A percentile compares a stretch with the other conserved stretches of the same genome.
Evolutionary conservation across 2,797 vertebrate genomes (phyloP).

Genomic region (Epinephelus awoara): DNA sequence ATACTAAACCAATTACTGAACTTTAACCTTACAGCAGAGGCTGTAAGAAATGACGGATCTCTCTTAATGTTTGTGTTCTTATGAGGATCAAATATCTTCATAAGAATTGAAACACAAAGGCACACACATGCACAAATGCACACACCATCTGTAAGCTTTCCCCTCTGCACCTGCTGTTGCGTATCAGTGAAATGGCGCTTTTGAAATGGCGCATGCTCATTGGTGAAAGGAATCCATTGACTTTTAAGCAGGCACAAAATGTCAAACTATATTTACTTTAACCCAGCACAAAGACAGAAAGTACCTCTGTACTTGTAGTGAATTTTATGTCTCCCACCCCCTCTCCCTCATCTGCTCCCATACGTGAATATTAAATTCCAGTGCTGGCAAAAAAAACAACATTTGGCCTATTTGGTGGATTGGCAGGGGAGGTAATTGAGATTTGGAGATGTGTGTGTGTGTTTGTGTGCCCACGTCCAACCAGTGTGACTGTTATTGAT

Average conservation of each 20-base stretch:
- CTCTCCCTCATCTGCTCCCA: constrained; percentile 32
- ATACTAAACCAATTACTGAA: constrained; percentile 4
- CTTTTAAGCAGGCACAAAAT: constrained; percentile 79
- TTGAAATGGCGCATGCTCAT: constrained; percentile 68
- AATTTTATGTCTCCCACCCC: constrained; percentile 4
- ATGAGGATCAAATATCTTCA: constrained; percentile 11
- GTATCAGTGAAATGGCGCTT: constrained; percentile 64
- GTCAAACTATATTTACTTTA: constrained; percentile 72
- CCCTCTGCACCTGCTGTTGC: constrained; percentile 56
- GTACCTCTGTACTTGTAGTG: constrained; percentile 4
- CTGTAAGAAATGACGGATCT: background rate
- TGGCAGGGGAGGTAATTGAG: constrained; percentile 64
- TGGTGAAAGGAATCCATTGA: constrained; percentile 66
- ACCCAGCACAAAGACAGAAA: constrained; percentile 35
- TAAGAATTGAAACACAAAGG: constrained; percentile 6
- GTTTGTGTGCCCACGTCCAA: constrained; percentile 40
- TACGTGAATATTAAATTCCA: constrained; percentile 57
- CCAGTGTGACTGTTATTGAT: constrained; percentile 76
- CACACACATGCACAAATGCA: background rate
- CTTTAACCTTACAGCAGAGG: background rate
- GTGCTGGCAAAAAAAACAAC: constrained; percentile 42
- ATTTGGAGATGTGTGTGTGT: constrained; percentile 48
- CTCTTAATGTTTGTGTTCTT: constrained; percentile 1
- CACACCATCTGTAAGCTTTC: constrained; percentile 39
- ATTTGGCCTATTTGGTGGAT: constrained; percentile 53